phyloP scores from a whole-genome alignment of 2,888 invertebrate genomes.

The Campoplex nolae region DNA sequence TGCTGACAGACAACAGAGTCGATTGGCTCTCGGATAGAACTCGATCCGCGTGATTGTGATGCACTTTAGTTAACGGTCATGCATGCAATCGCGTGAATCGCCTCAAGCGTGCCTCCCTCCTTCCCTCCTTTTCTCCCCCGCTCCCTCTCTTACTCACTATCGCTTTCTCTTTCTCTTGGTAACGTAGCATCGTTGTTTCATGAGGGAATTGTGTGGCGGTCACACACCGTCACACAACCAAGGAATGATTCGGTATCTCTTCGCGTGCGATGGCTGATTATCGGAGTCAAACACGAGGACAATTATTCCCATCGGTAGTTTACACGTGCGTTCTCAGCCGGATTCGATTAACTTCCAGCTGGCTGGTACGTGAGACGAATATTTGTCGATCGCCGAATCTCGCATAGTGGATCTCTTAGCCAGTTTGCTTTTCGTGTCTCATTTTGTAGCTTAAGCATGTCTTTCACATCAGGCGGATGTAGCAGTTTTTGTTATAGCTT shows the following conservation, averaged over 20 bases:
- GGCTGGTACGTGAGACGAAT: slow-evolving; percentile 63
- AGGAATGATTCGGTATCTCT: slow-evolving; percentile 56
- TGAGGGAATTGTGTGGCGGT: slow-evolving; percentile 48
- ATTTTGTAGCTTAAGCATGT: slow-evolving; percentile 4
- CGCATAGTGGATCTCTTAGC: slow-evolving; percentile 19
- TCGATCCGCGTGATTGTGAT: slow-evolving; percentile 39
- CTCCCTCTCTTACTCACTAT: neutral
- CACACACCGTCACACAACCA: slow-evolving; percentile 56
- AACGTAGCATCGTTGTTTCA: slow-evolving; percentile 34
- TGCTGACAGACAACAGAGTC: slow-evolving; percentile 23
- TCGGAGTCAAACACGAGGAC: slow-evolving; percentile 69
- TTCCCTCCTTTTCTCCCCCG: neutral
- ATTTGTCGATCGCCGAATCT: slow-evolving; percentile 16
- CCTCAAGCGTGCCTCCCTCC: slow-evolving; percentile 31
- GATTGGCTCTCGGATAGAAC: slow-evolving; percentile 60
- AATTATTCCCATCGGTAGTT: slow-evolving; percentile 73
- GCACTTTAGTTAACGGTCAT: slow-evolving; percentile 50
- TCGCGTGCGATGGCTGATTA: slow-evolving; percentile 56
- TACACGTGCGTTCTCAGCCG: slow-evolving; percentile 67
- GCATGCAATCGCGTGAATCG: slow-evolving; percentile 52
- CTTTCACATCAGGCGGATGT: neutral
- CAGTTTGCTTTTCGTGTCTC: slow-evolving; percentile 20
- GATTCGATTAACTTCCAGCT: slow-evolving; percentile 69
- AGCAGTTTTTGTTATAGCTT: slow-evolving; percentile 4
- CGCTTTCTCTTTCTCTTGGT: neutral